Base-by-base conservation (phyloP, 2,113 vertebrate species). In the Sphyrna mokarran region DNA sequence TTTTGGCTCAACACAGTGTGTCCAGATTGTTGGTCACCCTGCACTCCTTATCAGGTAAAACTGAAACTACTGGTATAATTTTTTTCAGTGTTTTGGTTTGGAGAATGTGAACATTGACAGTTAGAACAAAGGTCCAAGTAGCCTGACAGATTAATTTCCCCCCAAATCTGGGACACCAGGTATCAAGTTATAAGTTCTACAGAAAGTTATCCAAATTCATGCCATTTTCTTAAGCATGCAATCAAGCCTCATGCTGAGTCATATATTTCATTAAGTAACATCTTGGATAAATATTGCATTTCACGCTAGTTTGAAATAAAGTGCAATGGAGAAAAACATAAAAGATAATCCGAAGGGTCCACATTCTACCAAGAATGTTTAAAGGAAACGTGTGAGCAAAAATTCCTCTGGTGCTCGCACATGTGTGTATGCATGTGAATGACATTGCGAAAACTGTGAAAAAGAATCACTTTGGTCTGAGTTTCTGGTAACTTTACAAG, bases 51-150 rank as follows among this genome's bases (percentile, higher is more conserved):
- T 63, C 58, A n/a, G 11, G 29, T 4, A 91, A 76, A 91, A 18
- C 87, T 29, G 87, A 63, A 91, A 33, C 14, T 6, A n/a, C 87
- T 54, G 48, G 10, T 13, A 33, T 58, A 22, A 58, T 33, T n/a
- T n/a, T 63, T 80, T 37, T 80, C n/a, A 80, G 76, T 4, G 22
- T 1, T 87, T 87, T 5, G 22, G 43, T 61, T 58, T 63, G 29
- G 29, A 90, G 13, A 90, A 10, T 61, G 29, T 16, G 11, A 37
- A 80, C 26, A 37, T 18, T 3, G 18, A 23, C 54, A 14, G 16
- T 91, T 68, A 22, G 11, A 63, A n/a, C 23, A 66, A 37, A 97
- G 98, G 97, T 97, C 96, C 97, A 97, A 97, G 97, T 98, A 90
- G 54, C 3, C 63, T 95, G 43, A 76, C 13, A 63, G 29, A 11